These are phyloP conservation scores for Myiopsitta monachus DNA, from an alignment of 2,113 vertebrate species.

Conservation along the genomic window DNA sequence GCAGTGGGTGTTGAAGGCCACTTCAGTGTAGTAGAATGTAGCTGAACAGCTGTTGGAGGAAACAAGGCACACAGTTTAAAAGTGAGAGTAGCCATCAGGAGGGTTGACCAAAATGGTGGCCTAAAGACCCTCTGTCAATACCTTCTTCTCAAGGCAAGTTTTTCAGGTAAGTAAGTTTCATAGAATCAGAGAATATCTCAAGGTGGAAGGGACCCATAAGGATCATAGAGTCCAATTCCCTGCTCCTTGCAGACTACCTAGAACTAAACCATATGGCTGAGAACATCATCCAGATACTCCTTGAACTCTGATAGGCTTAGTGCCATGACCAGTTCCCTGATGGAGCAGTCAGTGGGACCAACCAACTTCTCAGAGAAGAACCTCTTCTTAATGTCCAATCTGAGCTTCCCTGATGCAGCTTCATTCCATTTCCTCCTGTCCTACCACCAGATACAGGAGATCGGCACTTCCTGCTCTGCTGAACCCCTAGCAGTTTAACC, in stretches of 20 bases:
- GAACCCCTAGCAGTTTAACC: background rate
- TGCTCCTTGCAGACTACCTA: background rate
- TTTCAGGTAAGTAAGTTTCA: background rate
- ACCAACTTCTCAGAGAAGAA: background rate
- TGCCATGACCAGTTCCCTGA: background rate
- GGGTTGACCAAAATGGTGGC: background rate
- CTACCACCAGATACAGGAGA: background rate
- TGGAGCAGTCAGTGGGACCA: background rate
- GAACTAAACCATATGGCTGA: background rate
- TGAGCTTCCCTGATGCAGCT: background rate
- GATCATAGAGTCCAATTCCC: background rate
- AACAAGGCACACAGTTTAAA: rapidly evolving
- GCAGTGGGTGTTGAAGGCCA: background rate
- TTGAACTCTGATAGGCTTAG: background rate
- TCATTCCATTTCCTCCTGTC: background rate
- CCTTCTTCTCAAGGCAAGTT: background rate
- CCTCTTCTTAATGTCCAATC: background rate
- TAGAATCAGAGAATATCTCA: background rate
- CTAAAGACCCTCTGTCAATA: background rate
- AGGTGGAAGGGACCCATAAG: background rate
- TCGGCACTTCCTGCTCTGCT: background rate
- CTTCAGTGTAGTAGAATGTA: background rate
- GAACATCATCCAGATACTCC: background rate
- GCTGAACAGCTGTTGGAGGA: background rate
- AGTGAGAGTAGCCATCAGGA: background rate